phyloP scores from a whole-genome alignment of 2,113 vertebrate genomes.

The Piprites chloris region DNA sequence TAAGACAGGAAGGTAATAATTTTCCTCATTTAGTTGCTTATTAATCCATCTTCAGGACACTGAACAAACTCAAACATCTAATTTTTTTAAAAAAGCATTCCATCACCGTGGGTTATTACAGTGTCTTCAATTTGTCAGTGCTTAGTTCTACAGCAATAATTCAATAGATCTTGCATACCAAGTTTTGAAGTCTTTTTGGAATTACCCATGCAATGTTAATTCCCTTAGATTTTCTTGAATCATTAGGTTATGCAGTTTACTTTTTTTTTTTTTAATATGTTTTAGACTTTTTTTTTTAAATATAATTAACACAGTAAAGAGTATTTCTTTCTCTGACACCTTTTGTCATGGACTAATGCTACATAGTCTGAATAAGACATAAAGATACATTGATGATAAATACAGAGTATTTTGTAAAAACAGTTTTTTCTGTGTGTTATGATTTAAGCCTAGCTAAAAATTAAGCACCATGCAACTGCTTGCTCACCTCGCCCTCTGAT shows the following conservation, averaged over 20 bases:
- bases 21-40: neutral
- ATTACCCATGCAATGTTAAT: neutral
- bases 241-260: neutral
- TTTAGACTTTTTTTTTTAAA: neutral
- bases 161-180: neutral
- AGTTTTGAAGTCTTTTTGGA: neutral
- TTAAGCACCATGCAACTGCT: neutral
- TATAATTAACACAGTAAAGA: neutral
- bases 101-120: neutral
- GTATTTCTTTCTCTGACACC: neutral
- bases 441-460: neutral
- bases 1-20: neutral
- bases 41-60: neutral
- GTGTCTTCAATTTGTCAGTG: neutral
- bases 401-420: neutral
- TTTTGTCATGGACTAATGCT: neutral
- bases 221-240: neutral
- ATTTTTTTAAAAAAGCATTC: accelerated
- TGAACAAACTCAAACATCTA: neutral
- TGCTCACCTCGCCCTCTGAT: neutral
- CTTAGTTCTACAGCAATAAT: neutral
- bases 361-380: neutral
- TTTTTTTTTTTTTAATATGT: neutral
- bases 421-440: neutral
- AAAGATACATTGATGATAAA: neutral